phyloP scores from a whole-genome alignment of 2,888 invertebrate genomes.

The Papilio gigon region DNA sequence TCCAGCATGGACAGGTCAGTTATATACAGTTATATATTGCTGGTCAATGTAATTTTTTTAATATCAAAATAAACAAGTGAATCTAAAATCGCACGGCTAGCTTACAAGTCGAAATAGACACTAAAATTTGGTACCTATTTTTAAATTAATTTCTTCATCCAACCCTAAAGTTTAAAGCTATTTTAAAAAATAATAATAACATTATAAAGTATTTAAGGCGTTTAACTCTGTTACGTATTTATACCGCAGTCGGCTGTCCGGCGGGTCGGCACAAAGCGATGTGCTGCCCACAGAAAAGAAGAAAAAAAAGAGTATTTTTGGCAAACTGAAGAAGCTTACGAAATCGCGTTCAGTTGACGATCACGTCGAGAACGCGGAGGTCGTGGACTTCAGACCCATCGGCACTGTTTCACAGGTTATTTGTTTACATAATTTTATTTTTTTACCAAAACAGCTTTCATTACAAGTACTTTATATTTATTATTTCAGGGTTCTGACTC shows the following conservation, averaged over 20 bases:
- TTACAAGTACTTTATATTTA: neutral
- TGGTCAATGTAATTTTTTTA: too few species aligned
- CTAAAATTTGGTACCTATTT: too few species aligned
- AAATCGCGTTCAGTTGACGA: slow-evolving; percentile 92
- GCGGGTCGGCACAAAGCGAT: slow-evolving; percentile 93
- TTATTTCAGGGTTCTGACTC: slow-evolving; percentile 87
- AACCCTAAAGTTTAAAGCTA: too few species aligned
- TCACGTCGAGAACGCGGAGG: slow-evolving; percentile 71
- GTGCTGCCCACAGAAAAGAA: slow-evolving; percentile 88
- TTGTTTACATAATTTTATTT: neutral
- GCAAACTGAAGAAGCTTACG: slow-evolving; percentile 91
- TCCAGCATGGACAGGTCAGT: slow-evolving; percentile 88
- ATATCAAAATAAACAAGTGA: too few species aligned
- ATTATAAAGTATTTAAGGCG: too few species aligned
- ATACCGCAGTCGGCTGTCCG: slow-evolving; percentile 86
- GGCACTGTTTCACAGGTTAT: slow-evolving; percentile 81
- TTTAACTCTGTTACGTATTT: too few species aligned
- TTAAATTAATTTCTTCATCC: too few species aligned
- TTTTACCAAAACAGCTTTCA: neutral
- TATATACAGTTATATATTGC: neutral
- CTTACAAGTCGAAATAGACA: too few species aligned
- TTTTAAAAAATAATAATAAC: too few species aligned
- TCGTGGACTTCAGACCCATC: slow-evolving; percentile 75
- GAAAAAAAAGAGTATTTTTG: slow-evolving; percentile 91
- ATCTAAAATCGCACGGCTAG: too few species aligned